Conservation (phyloP, 2,888 invertebrate genomes). For the Drepana falcataria region DNA sequence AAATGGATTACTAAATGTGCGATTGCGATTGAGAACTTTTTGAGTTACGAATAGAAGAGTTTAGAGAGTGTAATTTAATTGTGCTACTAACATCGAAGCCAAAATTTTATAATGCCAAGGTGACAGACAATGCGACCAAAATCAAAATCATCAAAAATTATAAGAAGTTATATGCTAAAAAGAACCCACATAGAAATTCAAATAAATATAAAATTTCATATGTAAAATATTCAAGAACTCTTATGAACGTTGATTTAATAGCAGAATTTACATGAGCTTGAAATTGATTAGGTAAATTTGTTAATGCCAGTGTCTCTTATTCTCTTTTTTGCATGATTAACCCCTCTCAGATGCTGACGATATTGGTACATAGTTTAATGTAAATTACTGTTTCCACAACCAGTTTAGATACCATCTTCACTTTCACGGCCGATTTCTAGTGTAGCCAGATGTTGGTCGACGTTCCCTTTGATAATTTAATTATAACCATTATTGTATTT, state of each 20-base stretch:
- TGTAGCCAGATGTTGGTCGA: slow-evolving; percentile 36
- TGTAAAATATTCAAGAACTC: background rate
- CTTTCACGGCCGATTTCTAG: slow-evolving; percentile 68
- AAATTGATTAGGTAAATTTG: background rate
- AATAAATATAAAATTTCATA: no score
- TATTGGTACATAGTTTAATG: slow-evolving; percentile 39
- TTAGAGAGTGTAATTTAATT: slow-evolving; percentile 24
- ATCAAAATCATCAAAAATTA: no score
- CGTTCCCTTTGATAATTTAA: slow-evolving; percentile 39
- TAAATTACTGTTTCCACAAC: slow-evolving; percentile 56
- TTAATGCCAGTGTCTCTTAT: background rate
- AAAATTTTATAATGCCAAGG: slow-evolving; percentile 56
- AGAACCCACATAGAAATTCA: no score
- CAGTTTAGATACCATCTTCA: slow-evolving; percentile 51
- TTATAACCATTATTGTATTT: slow-evolving; percentile 9
- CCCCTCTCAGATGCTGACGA: slow-evolving; percentile 19
- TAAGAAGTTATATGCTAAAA: no score
- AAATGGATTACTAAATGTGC: background rate
- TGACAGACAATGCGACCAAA: slow-evolving; percentile 30
- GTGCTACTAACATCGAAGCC: slow-evolving; percentile 55
- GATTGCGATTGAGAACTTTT: background rate
- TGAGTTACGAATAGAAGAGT: no score
- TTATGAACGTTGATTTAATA: no score
- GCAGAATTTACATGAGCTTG: no score
- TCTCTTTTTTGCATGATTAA: background rate